Evolutionary conservation across 2,797 vertebrate genomes (phyloP).

Genomic region (Pseudochromis fuscus): DNA sequence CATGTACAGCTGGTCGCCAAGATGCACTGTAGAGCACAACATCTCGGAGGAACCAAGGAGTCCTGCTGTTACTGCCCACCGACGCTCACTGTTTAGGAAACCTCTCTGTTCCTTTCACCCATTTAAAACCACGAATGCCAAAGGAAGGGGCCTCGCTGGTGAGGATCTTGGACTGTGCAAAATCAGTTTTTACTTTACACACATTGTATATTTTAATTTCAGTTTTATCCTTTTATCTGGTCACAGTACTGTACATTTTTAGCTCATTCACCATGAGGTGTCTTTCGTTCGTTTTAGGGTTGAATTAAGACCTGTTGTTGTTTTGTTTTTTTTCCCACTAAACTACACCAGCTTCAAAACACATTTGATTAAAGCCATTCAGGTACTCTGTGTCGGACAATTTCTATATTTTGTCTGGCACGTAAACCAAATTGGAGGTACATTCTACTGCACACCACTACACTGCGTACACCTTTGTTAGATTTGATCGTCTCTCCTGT

Average conservation of each 20-base stretch:
- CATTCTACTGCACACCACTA: conserved; percentile 29
- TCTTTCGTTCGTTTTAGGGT: conserved; percentile 29
- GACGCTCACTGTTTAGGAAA: conserved; percentile 54
- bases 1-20: conserved; percentile 22
- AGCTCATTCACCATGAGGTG: conserved; percentile 13
- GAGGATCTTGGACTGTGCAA: conserved; percentile 50
- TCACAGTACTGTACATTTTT: conserved; percentile 27
- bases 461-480: conserved; percentile 15
- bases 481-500: conserved; percentile 27
- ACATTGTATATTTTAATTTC: conserved; percentile 47
- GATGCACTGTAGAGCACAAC: conserved; percentile 28
- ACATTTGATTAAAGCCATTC: conserved; percentile 64
- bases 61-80: conserved; percentile 54
- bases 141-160: conserved; percentile 72
- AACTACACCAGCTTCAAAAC: conserved; percentile 64
- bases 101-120: conserved; percentile 28
- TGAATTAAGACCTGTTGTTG: conserved; percentile 14
- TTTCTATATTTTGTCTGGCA: conserved; percentile 23
- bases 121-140: conserved; percentile 69
- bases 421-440: conserved; percentile 55
- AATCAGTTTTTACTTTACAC: conserved; percentile 30
- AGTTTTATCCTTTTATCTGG: conserved; percentile 45
- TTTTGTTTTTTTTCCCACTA: no score
- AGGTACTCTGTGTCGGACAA: conserved; percentile 43
- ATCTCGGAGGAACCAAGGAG: conserved; percentile 43